Percentiles rank a stretch among this genome's conserved stretches.
These are phyloP conservation scores for Octopus sinensis DNA, from an alignment of 1,140 invertebrate genomes.

Conservation along the genomic window DNA sequence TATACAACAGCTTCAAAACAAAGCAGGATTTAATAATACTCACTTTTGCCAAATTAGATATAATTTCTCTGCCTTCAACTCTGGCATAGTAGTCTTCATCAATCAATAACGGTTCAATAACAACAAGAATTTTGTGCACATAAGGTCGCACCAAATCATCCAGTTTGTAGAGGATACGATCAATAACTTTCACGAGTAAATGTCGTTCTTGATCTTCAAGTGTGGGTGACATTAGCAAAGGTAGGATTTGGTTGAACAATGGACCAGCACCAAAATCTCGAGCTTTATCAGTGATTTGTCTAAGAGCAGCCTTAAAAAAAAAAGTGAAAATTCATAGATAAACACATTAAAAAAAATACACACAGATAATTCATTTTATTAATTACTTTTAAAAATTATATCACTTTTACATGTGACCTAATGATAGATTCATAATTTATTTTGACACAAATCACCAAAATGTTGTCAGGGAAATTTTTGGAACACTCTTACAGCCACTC, in stretches of 20 bases:
- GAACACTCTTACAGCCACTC: no score
- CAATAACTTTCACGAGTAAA: conserved; percentile 98
- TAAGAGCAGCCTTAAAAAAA: conserved; percentile 68
- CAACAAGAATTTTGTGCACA: conserved; percentile 98
- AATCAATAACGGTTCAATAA: conserved; percentile 97
- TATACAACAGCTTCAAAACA: neutral
- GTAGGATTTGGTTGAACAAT: conserved; percentile 97
- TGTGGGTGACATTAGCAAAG: conserved; percentile 97
- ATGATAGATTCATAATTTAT: no score
- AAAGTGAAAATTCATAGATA: conserved; percentile 12
- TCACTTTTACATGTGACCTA: no score
- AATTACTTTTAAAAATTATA: neutral
- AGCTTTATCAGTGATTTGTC: conserved; percentile 98
- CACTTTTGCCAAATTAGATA: conserved; percentile 94
- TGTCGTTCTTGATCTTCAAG: conserved; percentile 98
- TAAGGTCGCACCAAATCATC: conserved; percentile 98
- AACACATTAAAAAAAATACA: neutral
- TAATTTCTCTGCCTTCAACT: conserved; percentile 98
- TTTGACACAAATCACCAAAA: no score
- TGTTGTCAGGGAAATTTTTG: no score
- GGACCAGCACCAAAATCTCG: conserved; percentile 97
- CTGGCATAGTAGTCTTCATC: conserved; percentile 99
- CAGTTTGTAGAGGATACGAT: conserved; percentile 96
- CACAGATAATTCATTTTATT: neutral
- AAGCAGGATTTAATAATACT: conserved; percentile 16